Conservation (phyloP, 1,140 invertebrate species). For the Ooceraea biroi region DNA sequence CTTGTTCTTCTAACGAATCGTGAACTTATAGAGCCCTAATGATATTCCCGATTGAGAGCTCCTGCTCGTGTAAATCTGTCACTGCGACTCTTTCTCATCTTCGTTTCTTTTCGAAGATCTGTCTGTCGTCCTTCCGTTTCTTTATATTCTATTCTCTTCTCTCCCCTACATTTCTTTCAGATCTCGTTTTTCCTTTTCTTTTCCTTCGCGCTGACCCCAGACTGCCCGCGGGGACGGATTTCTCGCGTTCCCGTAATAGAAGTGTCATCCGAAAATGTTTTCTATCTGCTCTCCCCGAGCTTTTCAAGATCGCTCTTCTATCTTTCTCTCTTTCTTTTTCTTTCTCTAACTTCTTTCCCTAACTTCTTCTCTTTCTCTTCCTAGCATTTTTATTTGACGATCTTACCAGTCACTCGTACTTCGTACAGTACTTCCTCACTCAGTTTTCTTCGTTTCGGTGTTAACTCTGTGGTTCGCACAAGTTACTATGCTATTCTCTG, state of each 20-base stretch:
- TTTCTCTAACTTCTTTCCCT: no score
- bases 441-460: neutral
- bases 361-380: neutral
- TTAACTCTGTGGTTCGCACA: neutral
- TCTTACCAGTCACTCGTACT: neutral
- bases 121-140: conserved; percentile 19
- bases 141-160: neutral
- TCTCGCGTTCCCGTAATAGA: conserved; percentile 25
- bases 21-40: neutral
- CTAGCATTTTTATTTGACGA: conserved; percentile 23
- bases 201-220: neutral
- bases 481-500: conserved; percentile 3
- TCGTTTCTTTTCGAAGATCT: neutral
- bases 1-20: neutral
- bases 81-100: neutral
- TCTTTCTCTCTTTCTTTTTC: no score
- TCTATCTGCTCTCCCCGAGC: conserved; percentile 4
- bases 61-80: neutral
- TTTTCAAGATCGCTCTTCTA: neutral
- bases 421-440: no score
- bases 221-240: conserved; percentile 18
- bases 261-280: conserved; percentile 55
- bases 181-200: neutral
- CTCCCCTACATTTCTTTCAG: neutral
- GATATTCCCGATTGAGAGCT: neutral